Percentiles rank a stretch among this genome's conserved stretches.
These are phyloP conservation scores for Macrosoma leucophasiata DNA, from an alignment of 2,888 invertebrate species.

Conservation along the genomic window DNA sequence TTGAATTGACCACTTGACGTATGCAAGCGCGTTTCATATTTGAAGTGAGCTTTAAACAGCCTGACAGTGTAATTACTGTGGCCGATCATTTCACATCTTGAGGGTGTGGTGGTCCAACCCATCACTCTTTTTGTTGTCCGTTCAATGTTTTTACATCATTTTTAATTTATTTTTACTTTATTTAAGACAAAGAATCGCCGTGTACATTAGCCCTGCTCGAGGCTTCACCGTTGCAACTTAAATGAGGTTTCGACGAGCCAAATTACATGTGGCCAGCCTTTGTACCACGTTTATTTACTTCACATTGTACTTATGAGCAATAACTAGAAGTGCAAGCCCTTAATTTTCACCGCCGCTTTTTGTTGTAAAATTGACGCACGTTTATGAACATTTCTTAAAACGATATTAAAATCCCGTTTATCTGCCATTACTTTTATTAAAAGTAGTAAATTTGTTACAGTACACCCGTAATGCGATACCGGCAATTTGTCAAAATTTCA, in stretches of 20 bases:
- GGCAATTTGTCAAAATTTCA: not conserved
- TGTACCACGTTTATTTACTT: slow-evolving; percentile 68
- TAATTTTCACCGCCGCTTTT: slow-evolving; percentile 57
- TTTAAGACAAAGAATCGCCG: slow-evolving; percentile 57
- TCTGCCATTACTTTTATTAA: slow-evolving; percentile 34
- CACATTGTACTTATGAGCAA: slow-evolving; percentile 73
- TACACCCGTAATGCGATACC: not conserved
- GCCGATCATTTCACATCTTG: slow-evolving; percentile 49
- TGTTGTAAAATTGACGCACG: slow-evolving; percentile 43
- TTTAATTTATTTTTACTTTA: slow-evolving; percentile 65
- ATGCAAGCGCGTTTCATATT: slow-evolving; percentile 25
- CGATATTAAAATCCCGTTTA: slow-evolving; percentile 34
- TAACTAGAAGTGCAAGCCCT: slow-evolving; percentile 62
- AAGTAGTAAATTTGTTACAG: slow-evolving; percentile 3
- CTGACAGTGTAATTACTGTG: slow-evolving; percentile 65
- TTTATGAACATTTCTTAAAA: slow-evolving; percentile 50
- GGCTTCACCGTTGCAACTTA: slow-evolving; percentile 52
- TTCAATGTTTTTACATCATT: slow-evolving; percentile 65
- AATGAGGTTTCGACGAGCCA: slow-evolving; percentile 68
- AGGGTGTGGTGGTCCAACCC: slow-evolving; percentile 60
- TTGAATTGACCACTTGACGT: too few species aligned
- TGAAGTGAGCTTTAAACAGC: slow-evolving; percentile 45
- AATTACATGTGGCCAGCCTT: slow-evolving; percentile 63
- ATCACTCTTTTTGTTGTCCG: slow-evolving; percentile 57
- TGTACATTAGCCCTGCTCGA: slow-evolving; percentile 57